These are phyloP conservation scores for Norana najaformis DNA, from an alignment of 2,888 invertebrate species.

Conservation along the genomic window DNA sequence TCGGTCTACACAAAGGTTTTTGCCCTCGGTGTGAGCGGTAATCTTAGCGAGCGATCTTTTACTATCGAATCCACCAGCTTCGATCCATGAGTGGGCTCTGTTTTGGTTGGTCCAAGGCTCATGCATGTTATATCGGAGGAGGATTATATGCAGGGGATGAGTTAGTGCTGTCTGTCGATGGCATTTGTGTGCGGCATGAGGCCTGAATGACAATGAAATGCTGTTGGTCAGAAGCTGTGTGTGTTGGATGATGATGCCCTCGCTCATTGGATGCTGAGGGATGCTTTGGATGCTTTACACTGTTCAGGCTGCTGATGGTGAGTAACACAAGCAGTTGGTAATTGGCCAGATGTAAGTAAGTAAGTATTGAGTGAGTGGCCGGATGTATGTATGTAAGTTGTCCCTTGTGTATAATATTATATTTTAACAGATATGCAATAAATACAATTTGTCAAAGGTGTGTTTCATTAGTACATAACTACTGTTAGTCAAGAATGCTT, in stretches of 20 bases:
- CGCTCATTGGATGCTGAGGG: neutral
- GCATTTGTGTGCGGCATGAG: too few relatives aligned
- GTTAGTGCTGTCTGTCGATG: too few relatives aligned
- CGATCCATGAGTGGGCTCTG: neutral
- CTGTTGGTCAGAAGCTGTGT: neutral
- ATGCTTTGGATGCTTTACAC: neutral
- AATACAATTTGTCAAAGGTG: too few relatives aligned
- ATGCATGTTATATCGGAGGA: neutral
- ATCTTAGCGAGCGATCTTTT: neutral
- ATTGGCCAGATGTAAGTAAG: neutral
- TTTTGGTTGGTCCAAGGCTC: neutral
- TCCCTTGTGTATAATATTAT: neutral
- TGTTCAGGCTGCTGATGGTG: neutral
- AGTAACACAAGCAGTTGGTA: neutral
- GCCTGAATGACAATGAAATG: neutral
- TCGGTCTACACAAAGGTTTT: neutral
- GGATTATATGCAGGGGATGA: neutral
- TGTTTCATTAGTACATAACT: too few relatives aligned
- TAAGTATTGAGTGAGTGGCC: too few relatives aligned
- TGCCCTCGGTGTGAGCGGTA: neutral
- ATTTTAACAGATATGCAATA: too few relatives aligned
- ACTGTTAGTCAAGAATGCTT: too few relatives aligned
- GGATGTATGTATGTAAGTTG: neutral
- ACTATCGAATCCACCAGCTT: neutral
- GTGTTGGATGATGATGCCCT: constrained; percentile 1